phyloP scores from a whole-genome alignment of 2,113 vertebrate species.

The Alexandromys fortis region DNA sequence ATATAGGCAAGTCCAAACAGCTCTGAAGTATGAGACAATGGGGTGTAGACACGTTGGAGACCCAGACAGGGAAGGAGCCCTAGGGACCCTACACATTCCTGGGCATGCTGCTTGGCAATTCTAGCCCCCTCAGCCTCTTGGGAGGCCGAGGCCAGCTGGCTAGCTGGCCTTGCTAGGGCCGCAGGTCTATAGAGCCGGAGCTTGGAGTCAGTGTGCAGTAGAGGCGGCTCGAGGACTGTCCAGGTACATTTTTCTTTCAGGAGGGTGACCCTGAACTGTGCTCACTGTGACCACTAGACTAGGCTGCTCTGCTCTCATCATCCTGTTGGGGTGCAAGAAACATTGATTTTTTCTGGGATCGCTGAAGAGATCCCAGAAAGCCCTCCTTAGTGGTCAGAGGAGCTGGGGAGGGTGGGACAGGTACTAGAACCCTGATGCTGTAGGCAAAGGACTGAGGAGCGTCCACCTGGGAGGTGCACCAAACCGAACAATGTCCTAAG shows the following conservation, averaged over 20 bases:
- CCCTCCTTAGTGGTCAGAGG: background rate
- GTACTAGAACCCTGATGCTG: background rate
- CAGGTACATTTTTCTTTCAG: background rate
- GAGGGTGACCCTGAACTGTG: background rate
- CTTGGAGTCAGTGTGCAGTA: background rate
- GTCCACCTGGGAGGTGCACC: background rate
- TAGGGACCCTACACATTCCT: background rate
- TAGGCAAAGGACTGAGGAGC: background rate
- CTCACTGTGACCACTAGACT: background rate
- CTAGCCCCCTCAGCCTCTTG: background rate
- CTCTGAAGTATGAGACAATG: background rate
- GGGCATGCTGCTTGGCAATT: background rate
- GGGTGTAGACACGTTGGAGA: background rate
- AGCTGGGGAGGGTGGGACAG: background rate
- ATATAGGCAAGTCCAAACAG: background rate
- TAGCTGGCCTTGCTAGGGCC: background rate
- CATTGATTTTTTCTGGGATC: background rate
- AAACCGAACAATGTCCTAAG: background rate
- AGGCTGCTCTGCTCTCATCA: too few relatives aligned
- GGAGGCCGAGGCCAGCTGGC: slow-evolving; percentile 47
- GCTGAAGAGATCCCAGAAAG: background rate
- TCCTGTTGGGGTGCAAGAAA: background rate
- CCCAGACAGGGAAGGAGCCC: background rate
- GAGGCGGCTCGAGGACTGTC: background rate
- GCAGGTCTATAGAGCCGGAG: background rate